These are phyloP conservation scores for Oplegnathus fasciatus DNA, from an alignment of 2,113 vertebrate genomes.

Conservation along the genomic window DNA sequence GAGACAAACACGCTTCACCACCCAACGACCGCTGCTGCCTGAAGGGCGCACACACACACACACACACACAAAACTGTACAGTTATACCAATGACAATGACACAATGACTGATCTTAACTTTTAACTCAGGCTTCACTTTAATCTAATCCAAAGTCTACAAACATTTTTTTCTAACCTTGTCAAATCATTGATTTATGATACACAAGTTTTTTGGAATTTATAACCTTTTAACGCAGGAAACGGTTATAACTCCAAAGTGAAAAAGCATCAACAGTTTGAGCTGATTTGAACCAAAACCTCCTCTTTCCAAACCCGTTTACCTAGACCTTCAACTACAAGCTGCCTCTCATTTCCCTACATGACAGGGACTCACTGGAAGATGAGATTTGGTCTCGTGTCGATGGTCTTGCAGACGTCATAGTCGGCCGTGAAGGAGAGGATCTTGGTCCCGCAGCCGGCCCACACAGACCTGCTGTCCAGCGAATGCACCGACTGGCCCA, in stretches of 20 bases:
- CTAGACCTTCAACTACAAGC: not conserved
- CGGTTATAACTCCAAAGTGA: too few species aligned
- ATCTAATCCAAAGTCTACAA: not conserved
- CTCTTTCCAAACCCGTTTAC: not conserved
- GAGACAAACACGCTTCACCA: conserved; percentile 90
- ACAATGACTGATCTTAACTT: not conserved
- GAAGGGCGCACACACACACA: not conserved
- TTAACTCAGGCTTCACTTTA: not conserved
- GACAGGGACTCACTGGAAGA: conserved; percentile 86
- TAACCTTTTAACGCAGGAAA: not conserved
- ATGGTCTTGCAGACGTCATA: conserved; percentile 89
- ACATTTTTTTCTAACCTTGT: not conserved
- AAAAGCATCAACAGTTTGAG: not conserved
- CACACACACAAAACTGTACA: not conserved
- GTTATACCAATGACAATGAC: not conserved
- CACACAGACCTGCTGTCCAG: conserved; percentile 88
- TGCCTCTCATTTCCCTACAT: not conserved
- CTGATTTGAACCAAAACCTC: not conserved
- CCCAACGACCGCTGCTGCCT: conserved; percentile 86
- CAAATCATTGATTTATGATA: not conserved
- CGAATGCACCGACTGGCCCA: conserved; percentile 86
- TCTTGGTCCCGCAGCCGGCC: conserved; percentile 92
- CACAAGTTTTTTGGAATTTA: not conserved
- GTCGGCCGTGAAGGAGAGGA: conserved; percentile 88
- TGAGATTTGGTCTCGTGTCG: conserved; percentile 88